Conservation (phyloP, 2,888 invertebrate genomes). For the Drosophila lutescens region DNA sequence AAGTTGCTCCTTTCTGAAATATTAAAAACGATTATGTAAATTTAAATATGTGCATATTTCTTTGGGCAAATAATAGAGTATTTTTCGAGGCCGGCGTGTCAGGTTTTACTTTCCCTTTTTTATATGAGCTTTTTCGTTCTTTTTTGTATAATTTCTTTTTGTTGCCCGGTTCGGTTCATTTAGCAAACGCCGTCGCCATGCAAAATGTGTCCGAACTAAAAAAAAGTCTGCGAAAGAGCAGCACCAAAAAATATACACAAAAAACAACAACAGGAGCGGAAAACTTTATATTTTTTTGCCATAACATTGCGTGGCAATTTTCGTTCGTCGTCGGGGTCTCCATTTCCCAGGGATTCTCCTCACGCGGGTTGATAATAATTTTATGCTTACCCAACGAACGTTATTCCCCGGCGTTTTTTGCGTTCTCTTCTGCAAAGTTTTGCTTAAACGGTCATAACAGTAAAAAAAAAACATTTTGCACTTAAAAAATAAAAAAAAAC, state of each 20-base stretch:
- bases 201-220: constrained; percentile 70
- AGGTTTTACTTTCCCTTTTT: constrained; percentile 14
- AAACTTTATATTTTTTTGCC: constrained; percentile 69
- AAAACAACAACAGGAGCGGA: constrained; percentile 38
- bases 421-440: constrained; percentile 61
- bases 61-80: constrained; percentile 7
- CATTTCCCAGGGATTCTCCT: constrained; percentile 23
- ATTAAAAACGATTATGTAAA: background rate
- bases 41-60: background rate
- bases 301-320: constrained; percentile 68
- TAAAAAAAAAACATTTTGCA: constrained; percentile 53
- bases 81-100: constrained; percentile 27
- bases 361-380: constrained; percentile 69
- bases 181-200: constrained; percentile 67
- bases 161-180: constrained; percentile 65
- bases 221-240: constrained; percentile 59
- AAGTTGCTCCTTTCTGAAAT: too few species aligned
- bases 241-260: constrained; percentile 28
- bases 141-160: constrained; percentile 68
- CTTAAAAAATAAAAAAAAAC: constrained; percentile 32
- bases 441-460: constrained; percentile 75
- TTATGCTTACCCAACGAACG: constrained; percentile 72
- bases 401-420: constrained; percentile 44
- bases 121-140: constrained; percentile 34
- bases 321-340: constrained; percentile 32